Evolutionary conservation across 2,888 invertebrate genomes (phyloP).

Genomic region (Stenchaetothrips biformis): DNA sequence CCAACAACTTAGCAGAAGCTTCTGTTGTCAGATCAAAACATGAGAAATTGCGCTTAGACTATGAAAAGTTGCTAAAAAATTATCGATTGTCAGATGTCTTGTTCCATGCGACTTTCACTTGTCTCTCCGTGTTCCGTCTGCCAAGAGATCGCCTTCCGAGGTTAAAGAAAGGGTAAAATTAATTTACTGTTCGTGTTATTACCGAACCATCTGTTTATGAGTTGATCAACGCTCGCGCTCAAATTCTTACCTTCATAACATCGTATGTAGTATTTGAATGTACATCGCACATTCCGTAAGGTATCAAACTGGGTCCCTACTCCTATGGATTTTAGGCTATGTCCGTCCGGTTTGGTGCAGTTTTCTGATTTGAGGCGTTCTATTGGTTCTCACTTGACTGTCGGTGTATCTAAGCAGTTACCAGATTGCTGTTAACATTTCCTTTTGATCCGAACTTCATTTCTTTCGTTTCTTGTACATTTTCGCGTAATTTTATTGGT

Average conservation of each 20-base stretch:
- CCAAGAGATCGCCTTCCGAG: conserved; percentile 20
- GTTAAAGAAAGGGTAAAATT: conserved; percentile 20
- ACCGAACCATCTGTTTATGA: no score
- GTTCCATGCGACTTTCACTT: neutral
- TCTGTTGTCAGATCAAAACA: neutral
- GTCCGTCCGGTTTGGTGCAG: no score
- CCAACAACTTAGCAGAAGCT: neutral
- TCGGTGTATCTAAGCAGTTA: no score
- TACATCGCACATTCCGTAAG: neutral
- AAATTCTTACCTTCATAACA: neutral
- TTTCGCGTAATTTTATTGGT: neutral
- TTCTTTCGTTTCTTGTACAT: neutral
- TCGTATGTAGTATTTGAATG: no score
- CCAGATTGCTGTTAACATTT: no score
- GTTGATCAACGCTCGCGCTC: neutral
- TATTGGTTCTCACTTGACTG: no score
- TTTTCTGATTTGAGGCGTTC: no score
- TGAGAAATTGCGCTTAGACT: neutral
- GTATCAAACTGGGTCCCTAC: no score
- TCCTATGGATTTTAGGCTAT: no score
- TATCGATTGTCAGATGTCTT: neutral
- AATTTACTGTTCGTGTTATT: neutral
- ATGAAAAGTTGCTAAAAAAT: neutral
- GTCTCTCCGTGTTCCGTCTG: conserved; percentile 18
- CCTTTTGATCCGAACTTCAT: neutral